phyloP scores from a whole-genome alignment of 2,888 invertebrate species.

The Dryomyza anilis region DNA sequence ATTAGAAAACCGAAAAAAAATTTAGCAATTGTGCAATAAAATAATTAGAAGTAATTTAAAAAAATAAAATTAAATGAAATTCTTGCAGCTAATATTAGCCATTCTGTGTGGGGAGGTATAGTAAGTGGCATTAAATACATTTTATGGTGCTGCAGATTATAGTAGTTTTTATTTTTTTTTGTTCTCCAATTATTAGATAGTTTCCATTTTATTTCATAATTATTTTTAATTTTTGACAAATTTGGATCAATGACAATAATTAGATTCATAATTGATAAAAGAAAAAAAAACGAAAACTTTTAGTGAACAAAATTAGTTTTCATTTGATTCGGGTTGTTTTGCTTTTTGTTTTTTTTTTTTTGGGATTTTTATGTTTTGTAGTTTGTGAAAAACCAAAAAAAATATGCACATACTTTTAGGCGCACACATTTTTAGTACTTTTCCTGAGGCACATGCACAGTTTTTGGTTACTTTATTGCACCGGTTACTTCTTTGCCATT shows the following conservation, averaged over 20 bases:
- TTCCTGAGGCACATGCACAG: too few species aligned
- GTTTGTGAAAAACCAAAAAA: background rate
- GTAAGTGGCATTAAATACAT: background rate
- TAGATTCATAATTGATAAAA: slow-evolving; percentile 5
- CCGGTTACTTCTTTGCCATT: too few species aligned
- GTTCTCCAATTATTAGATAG: background rate
- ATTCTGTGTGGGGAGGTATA: background rate
- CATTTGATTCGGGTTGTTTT: too few species aligned
- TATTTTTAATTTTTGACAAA: background rate
- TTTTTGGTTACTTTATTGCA: too few species aligned
- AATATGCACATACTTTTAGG: slow-evolving; percentile 9
- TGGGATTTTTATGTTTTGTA: background rate
- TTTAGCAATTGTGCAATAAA: background rate
- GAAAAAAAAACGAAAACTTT: background rate
- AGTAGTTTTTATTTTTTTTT: background rate
- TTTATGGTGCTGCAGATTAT: background rate
- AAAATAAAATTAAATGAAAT: background rate
- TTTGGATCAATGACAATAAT: slow-evolving; percentile 10
- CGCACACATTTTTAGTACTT: background rate
- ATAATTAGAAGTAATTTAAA: background rate
- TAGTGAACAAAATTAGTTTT: too few species aligned
- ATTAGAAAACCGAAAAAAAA: background rate
- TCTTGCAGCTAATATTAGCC: background rate
- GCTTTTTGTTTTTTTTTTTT: background rate
- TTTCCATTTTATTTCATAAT: background rate